Conservation (phyloP, 2,888 invertebrate species). For the Caenorhabditis plicata region DNA sequence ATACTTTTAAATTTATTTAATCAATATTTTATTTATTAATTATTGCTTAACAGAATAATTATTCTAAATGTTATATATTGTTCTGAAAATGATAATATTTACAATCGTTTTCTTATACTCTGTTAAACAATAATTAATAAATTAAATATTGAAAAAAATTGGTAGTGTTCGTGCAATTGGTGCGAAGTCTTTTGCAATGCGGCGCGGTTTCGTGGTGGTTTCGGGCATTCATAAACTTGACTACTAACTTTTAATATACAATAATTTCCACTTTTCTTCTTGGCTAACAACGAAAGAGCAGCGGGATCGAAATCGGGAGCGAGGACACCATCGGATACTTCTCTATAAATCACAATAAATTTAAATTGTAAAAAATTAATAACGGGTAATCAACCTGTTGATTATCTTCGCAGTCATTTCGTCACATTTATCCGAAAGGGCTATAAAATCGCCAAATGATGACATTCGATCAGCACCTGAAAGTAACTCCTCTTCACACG, state of each 20-base stretch:
- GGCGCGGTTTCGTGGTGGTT: too few relatives aligned
- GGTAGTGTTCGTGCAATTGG: too few relatives aligned
- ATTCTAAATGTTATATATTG: too few relatives aligned
- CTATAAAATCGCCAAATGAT: constrained; percentile 96
- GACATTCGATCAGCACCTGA: constrained; percentile 93
- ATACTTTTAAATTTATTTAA: too few relatives aligned
- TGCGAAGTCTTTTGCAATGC: too few relatives aligned
- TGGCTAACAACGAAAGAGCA: constrained; percentile 82
- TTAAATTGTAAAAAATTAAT: background rate
- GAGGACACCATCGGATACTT: constrained; percentile 97
- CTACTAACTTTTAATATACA: constrained; percentile 77
- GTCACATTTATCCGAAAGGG: constrained; percentile 88
- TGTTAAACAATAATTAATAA: too few relatives aligned
- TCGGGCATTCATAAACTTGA: background rate
- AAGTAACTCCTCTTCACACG: constrained; percentile 4
- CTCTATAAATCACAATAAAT: constrained; percentile 64
- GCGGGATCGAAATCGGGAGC: constrained; percentile 85
- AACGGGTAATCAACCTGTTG: constrained; percentile 69
- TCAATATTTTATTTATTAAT: too few relatives aligned
- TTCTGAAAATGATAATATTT: too few relatives aligned
- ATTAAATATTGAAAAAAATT: too few relatives aligned
- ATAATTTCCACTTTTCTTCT: constrained; percentile 91
- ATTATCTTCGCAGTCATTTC: constrained; percentile 86
- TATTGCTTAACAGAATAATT: too few relatives aligned
- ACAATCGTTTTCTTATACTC: too few relatives aligned